Evolutionary conservation across 2,888 invertebrate genomes (phyloP).

Genomic region (Epinotia bilunana): DNA sequence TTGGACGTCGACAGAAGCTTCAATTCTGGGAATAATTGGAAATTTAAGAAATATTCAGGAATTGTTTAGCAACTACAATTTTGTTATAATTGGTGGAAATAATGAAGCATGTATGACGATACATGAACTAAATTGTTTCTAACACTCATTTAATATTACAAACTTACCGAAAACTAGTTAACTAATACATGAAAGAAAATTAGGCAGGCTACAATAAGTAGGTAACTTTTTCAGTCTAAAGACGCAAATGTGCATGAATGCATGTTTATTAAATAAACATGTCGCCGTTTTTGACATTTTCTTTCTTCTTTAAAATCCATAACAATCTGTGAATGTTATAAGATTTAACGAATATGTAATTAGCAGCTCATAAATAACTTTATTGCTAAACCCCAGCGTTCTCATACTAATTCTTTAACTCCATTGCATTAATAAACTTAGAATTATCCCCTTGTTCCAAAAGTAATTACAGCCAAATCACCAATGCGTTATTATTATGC

Average conservation of each 20-base stretch:
- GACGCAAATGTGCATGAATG: too few relatives aligned
- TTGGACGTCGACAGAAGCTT: constrained; percentile 52
- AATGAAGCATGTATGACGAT: not conserved
- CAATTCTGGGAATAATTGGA: constrained; percentile 37
- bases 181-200: too few relatives aligned
- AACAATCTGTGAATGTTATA: not conserved
- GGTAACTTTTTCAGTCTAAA: too few relatives aligned
- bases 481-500: constrained; percentile 73
- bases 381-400: constrained; percentile 4
- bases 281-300: too few relatives aligned
- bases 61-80: not conserved
- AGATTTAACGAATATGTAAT: not conserved
- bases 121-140: not conserved
- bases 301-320: not conserved
- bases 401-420: constrained; percentile 34
- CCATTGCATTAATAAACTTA: constrained; percentile 23
- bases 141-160: too few relatives aligned
- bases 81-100: not conserved
- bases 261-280: too few relatives aligned
- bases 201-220: too few relatives aligned
- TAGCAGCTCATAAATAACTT: constrained; percentile 25
- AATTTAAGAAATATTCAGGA: constrained; percentile 29
- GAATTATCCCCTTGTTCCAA: constrained; percentile 56
- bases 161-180: too few relatives aligned
- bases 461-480: constrained; percentile 69